Base-by-base conservation (phyloP, 37 sponge, comb jelly and placozoan species). In the Geodia barretti region DNA sequence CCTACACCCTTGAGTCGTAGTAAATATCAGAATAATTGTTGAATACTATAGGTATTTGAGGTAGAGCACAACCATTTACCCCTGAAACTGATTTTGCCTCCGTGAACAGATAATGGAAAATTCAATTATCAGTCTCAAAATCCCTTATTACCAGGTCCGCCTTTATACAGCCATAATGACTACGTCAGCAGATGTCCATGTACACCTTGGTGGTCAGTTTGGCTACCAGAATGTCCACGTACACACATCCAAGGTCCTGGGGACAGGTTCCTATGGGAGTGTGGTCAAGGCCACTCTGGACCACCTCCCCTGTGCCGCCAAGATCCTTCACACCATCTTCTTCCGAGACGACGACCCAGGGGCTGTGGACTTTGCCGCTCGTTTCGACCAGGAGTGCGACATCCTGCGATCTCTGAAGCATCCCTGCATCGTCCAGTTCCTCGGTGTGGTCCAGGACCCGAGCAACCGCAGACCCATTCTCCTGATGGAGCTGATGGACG, bases 401-500 rank as follows among this genome's bases (percentile, higher is more conserved):
- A 84, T 78, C 38, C 35, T 84, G 62, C 69, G 78, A 1, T 42
- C 60, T 21, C 77, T 84, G 32, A 60, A 78, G 17, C 85, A 84
- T 35, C 85, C 85, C 40, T 78, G 77, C 41, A 72, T 84, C 20
- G 77, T 84, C 1, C 85, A 84, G 72, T 43, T 84, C 0, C 73
- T 84, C 9, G 85, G 85, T 25, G 72, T 84, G 35, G 69, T 37
- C 30, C 7, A 61, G 4, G 85, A 84, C 72, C 68, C 30, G 9
- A 37, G 71, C 40, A 84, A 58, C 11, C 20, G 43, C 29, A 72
- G 77, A 5, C 85, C 85, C 30, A 72, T 77, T 21, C 77, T 84
- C 21, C 78, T 84, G 33, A 84, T 84, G 85, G 85, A 84, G 64
- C 73, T 84, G 33, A 84, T 84, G 85, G 58, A 69, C 31, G 85